Conservation (phyloP, 2,888 invertebrate genomes). For the Apamea monoglypha region DNA sequence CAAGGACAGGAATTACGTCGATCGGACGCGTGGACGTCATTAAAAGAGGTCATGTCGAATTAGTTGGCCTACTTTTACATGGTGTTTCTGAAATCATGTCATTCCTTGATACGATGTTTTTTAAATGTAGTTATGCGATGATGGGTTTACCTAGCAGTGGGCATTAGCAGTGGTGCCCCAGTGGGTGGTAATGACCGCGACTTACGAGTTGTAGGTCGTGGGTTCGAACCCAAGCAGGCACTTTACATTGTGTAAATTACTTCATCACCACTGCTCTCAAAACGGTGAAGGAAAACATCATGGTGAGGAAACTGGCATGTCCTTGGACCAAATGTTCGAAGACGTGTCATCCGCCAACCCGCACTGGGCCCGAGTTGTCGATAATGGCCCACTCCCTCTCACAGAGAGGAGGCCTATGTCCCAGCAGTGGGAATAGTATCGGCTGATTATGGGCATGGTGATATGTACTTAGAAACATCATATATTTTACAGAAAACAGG, state of each 20-base stretch:
- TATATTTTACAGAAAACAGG: not conserved
- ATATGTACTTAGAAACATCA: not conserved
- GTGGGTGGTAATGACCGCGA: not conserved
- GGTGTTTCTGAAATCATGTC: conserved; percentile 9
- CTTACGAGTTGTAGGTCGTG: not conserved
- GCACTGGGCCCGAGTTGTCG: not conserved
- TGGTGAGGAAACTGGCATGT: not conserved
- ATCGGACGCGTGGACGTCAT: conserved; percentile 26
- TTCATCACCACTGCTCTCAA: not conserved
- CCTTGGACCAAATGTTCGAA: not conserved
- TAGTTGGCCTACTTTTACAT: conserved; percentile 23
- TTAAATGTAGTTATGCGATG: not conserved
- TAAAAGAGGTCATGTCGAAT: conserved; percentile 65
- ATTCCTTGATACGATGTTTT: not conserved
- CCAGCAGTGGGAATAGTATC: not conserved
- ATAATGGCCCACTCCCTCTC: not conserved
- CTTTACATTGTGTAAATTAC: not conserved
- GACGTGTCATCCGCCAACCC: not conserved
- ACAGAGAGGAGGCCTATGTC: not conserved
- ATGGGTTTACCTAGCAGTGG: not conserved
- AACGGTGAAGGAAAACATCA: not conserved
- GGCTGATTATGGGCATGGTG: not conserved
- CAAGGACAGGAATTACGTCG: conserved; percentile 53
- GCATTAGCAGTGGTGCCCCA: not conserved
- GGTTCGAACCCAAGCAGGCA: not conserved